Percentiles rank a stretch among this genome's conserved stretches.
Evolutionary conservation across 2,888 invertebrate genomes (phyloP).

Genomic region (Pseudanteris insignis): DNA sequence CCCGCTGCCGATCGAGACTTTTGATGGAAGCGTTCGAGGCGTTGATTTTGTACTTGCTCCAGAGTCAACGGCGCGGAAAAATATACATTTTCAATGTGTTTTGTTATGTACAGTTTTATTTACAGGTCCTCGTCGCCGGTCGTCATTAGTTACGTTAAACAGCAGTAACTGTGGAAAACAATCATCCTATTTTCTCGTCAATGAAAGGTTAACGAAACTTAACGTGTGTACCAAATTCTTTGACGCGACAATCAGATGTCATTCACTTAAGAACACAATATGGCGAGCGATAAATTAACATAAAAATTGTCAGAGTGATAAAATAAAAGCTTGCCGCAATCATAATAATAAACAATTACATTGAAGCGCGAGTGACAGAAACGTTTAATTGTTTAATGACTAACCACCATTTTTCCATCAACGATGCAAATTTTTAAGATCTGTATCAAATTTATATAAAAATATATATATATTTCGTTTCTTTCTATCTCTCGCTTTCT

Average conservation of each 20-base stretch:
- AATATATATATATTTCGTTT: too few species aligned
- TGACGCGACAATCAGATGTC: too few species aligned
- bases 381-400: too few species aligned
- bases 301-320: slow-evolving; percentile 5
- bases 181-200: too few species aligned
- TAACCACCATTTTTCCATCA: too few species aligned
- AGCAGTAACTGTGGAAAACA: slow-evolving; percentile 18
- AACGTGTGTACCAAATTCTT: too few species aligned
- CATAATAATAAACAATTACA: not conserved
- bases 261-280: too few species aligned
- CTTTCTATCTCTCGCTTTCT: too few species aligned
- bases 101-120: slow-evolving; percentile 41
- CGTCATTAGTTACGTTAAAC: slow-evolving; percentile 27
- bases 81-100: slow-evolving; percentile 22
- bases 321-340: not conserved
- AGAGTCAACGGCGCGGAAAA: slow-evolving; percentile 16
- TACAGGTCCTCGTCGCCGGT: slow-evolving; percentile 32
- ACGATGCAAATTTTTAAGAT: too few species aligned
- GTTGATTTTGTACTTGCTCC: slow-evolving; percentile 1
- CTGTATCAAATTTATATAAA: slow-evolving; percentile 16
- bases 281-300: not conserved
- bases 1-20: slow-evolving; percentile 28
- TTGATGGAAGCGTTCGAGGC: slow-evolving; percentile 8
- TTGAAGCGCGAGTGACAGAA: too few species aligned
- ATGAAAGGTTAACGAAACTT: too few species aligned